Evolutionary conservation across 2,113 vertebrate genomes (phyloP).

Genomic region (Elaphurus davidianus): DNA sequence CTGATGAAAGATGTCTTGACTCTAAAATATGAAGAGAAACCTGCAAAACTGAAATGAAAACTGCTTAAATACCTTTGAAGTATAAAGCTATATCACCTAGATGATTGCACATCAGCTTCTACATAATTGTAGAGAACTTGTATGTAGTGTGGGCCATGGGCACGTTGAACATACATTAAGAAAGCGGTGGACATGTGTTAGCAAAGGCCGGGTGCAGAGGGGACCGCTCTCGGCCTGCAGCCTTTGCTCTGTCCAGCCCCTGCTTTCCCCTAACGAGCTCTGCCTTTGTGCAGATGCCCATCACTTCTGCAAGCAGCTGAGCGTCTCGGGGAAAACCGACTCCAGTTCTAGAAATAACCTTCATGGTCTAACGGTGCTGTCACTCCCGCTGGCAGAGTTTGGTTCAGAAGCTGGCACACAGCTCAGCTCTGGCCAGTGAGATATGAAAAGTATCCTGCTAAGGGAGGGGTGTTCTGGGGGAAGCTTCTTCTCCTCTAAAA

Average conservation of each 20-base stretch:
- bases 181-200: accelerated
- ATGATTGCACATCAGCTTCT: not conserved
- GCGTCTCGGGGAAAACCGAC: not conserved
- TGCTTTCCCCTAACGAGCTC: not conserved
- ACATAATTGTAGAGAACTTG: not conserved
- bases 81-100: not conserved
- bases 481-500: not conserved
- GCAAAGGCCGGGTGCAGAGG: not conserved
- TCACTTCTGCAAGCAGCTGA: not conserved
- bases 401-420: not conserved
- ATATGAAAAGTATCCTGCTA: not conserved
- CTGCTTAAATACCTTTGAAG: not conserved
- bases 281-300: not conserved
- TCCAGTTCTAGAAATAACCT: not conserved
- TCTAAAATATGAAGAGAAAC: not conserved
- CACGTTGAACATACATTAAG: not conserved
- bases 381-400: not conserved
- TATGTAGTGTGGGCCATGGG: not conserved
- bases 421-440: not conserved
- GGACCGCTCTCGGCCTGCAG: not conserved
- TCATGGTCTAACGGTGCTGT: not conserved
- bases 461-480: not conserved
- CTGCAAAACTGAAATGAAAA: not conserved
- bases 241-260: not conserved
- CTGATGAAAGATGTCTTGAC: not conserved